Evolutionary conservation across 2,797 vertebrate genomes (phyloP).

Genomic region (Syndactyla subalaris): DNA sequence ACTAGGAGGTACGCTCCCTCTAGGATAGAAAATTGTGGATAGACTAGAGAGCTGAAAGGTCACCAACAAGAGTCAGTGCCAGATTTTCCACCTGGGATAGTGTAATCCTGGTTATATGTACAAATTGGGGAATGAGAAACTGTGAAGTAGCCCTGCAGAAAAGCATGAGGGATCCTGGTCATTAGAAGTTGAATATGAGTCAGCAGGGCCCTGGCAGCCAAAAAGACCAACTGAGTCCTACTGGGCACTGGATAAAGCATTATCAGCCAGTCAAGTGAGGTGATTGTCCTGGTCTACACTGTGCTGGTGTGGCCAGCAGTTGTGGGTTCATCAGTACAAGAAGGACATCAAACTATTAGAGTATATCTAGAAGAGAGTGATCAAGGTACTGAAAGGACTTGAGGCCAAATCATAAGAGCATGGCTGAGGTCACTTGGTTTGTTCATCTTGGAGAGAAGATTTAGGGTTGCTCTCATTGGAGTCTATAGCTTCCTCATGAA

Average conservation of each 20-base stretch:
- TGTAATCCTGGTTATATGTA: neutral
- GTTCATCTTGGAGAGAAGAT: neutral
- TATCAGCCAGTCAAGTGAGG: rapidly evolving
- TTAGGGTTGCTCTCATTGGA: neutral
- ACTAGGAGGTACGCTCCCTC: neutral
- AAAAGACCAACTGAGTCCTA: neutral
- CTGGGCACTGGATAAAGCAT: neutral
- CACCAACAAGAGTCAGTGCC: neutral
- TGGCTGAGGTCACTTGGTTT: neutral
- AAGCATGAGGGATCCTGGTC: neutral
- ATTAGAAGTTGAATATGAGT: no score
- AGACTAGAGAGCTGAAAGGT: neutral
- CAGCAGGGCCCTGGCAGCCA: neutral
- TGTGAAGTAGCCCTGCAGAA: neutral
- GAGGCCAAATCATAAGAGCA: rapidly evolving
- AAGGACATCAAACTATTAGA: no score
- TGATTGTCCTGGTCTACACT: neutral
- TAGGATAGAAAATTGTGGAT: neutral
- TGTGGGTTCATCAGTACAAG: neutral
- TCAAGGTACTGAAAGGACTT: neutral
- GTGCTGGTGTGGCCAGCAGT: no score
- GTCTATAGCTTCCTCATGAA: neutral
- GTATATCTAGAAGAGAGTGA: neutral
- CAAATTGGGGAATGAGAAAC: neutral
- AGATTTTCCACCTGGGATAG: neutral